Evolutionary conservation across 2,113 vertebrate genomes (phyloP).

Genomic region (Gnathonemus longibarbis): DNA sequence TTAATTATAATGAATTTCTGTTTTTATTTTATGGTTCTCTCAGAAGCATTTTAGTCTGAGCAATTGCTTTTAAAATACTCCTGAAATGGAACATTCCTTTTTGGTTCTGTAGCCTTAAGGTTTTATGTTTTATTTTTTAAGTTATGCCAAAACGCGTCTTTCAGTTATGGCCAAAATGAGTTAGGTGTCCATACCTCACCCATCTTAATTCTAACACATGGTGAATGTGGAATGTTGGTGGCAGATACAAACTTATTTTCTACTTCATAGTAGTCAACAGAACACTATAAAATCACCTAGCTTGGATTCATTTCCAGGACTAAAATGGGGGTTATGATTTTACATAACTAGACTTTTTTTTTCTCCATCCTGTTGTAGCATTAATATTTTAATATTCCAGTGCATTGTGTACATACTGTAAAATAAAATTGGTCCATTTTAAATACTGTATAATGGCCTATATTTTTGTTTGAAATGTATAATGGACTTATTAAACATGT

Average conservation of each 20-base stretch:
- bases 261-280: constrained; percentile 2
- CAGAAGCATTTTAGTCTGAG: not conserved
- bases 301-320: not conserved
- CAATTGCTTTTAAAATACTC: not conserved
- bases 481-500: constrained; percentile 4
- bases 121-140: not conserved
- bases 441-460: constrained; percentile 65
- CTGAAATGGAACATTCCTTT: not conserved
- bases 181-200: constrained; percentile 36
- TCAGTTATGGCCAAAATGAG: constrained; percentile 39
- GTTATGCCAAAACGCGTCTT: constrained; percentile 32
- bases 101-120: not conserved
- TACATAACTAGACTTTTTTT: constrained; percentile 13
- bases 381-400: constrained; percentile 46
- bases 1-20: not conserved
- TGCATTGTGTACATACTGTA: constrained; percentile 72
- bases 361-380: constrained; percentile 33
- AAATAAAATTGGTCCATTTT: constrained; percentile 69
- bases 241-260: constrained; percentile 19
- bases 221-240: not conserved
- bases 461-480: constrained; percentile 61
- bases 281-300: constrained; percentile 16
- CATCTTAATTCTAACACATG: constrained; percentile 14
- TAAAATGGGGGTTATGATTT: constrained; percentile 5
- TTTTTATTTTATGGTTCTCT: not conserved